Conservation (phyloP, 2,113 vertebrate genomes). For the Platanista minor region DNA sequence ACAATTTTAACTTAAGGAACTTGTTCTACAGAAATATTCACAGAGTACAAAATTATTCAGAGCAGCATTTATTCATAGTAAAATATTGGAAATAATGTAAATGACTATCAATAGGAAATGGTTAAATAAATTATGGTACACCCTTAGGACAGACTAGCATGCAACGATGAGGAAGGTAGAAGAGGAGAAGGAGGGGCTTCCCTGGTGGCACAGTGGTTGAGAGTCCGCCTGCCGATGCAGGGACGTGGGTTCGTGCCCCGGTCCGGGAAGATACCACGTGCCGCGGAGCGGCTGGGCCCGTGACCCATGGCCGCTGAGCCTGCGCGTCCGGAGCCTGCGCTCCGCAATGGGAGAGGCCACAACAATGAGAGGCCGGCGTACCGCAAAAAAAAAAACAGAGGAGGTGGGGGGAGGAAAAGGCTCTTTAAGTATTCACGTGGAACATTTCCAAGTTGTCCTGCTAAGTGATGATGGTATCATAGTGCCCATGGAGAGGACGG, state of each 20-base stretch:
- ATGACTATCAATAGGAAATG: not conserved
- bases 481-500: not conserved
- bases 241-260: no score
- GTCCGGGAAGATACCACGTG: no score
- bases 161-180: not conserved
- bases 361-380: no score
- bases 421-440: not conserved
- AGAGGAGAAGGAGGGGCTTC: not conserved
- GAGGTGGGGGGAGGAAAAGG: not conserved
- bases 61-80: not conserved
- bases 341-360: no score
- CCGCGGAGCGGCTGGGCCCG: no score
- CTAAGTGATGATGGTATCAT: not conserved
- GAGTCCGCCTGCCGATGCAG: no score
- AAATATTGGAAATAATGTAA: not conserved
- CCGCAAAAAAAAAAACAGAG: no score
- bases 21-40: not conserved
- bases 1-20: not conserved
- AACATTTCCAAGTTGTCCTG: not conserved
- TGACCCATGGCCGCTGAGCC: no score
- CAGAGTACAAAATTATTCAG: not conserved
- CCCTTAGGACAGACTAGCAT: not conserved
- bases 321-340: no score
- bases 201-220: no score
- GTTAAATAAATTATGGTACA: not conserved